Evolutionary conservation across 2,888 invertebrate species (phyloP), one percentile per base, ranked within the genome.

Genomic region (Eupeodes luniger): DNA sequence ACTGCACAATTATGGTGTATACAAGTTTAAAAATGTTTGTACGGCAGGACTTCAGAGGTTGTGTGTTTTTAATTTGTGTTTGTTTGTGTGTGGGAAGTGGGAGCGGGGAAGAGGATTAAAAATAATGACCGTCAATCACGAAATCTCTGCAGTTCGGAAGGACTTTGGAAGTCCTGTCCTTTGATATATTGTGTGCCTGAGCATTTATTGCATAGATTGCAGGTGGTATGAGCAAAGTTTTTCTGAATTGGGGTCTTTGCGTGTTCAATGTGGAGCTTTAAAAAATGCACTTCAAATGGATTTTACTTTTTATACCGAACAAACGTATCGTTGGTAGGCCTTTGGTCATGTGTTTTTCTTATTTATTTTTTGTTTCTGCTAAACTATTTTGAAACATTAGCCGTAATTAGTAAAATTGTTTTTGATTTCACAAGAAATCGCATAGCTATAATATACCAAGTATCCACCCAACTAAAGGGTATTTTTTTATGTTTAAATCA

Each of bases 61-160:
- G 5, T 40, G 40, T 70, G 14, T 67, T 74, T 74, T 84, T 83
- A 85, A 85, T 81, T 81, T 51, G 61, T 74, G 27, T 44, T 27
- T 27, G 27, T 27, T 27, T 27, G 27, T 27, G 27, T 27, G 1
- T 27, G 27, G 27, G 27, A 27, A 27, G 27, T 27, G 51, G 70
- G 49, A 36, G 53, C 40, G 4, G 11, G 2, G 9, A 19, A 34
- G 14, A 27, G 66, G 27, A 62, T 64, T 53, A 19, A 61, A 77
- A 74, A 40, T 85, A 85, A 85, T 78, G 77, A 85, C 77, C 85
- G 77, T 81, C 81, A 77, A 85, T 81, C 85, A 85, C 85, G 85
- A 77, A 49, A 85, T 81, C 74, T 57, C 66, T 27, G 27, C 27
- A 74, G 27, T 49, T 47, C 14, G 44, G 36, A 83, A 57, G 83